phyloP scores from a whole-genome alignment of 1,140 invertebrate genomes.

The Galendromus occidentalis region DNA sequence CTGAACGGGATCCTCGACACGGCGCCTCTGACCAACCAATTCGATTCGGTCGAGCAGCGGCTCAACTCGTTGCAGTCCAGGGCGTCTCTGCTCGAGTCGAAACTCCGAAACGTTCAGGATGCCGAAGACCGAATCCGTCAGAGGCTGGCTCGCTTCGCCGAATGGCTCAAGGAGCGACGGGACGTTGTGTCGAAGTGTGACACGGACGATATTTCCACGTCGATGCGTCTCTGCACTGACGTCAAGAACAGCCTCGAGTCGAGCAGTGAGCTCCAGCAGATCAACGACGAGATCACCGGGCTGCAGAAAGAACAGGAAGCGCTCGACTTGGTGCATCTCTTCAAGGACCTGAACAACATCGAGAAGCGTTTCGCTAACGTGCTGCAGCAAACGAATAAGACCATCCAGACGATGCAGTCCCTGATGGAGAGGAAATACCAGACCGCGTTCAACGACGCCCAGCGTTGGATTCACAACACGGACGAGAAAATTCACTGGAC shows the following conservation, averaged over 20 bases:
- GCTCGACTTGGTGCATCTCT: background rate
- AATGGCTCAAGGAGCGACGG: constrained; percentile 26
- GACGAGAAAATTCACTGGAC: constrained; percentile 84
- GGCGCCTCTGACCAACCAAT: background rate
- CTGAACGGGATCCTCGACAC: constrained; percentile 44
- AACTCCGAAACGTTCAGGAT: constrained; percentile 43
- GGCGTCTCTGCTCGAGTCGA: constrained; percentile 53
- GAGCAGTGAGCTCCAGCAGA: background rate
- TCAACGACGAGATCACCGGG: background rate
- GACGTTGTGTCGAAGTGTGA: constrained; percentile 74
- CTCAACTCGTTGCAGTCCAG: constrained; percentile 54
- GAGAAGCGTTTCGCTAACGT: constrained; percentile 55
- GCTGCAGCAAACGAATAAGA: constrained; percentile 36
- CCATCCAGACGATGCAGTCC: constrained; percentile 24
- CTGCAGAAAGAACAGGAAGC: constrained; percentile 1
- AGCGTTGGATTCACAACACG: constrained; percentile 50
- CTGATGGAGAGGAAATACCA: constrained; percentile 69
- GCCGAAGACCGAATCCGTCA: constrained; percentile 49
- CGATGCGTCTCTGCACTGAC: constrained; percentile 51
- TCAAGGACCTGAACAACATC: constrained; percentile 29
- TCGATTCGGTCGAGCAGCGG: constrained; percentile 20
- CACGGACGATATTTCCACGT: constrained; percentile 32
- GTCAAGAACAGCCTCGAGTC: constrained; percentile 30
- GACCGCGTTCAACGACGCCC: constrained; percentile 57
- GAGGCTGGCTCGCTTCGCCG: constrained; percentile 38